Evolutionary conservation across 2,888 invertebrate species (phyloP).

Genomic region (Lasioglossum marginatum): DNA sequence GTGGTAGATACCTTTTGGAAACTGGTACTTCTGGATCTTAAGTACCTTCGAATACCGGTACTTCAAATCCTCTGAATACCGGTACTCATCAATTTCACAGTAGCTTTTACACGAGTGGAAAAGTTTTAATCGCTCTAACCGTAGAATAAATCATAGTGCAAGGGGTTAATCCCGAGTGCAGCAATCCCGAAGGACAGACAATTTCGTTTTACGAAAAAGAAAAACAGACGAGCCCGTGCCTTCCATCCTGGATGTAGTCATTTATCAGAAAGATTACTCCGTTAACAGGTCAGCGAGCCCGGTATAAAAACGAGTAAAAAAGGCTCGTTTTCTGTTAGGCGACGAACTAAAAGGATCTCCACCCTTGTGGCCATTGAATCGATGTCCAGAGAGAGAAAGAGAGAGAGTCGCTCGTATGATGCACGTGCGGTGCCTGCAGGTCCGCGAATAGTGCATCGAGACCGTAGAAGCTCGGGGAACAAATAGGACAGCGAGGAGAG

Average conservation of each 20-base stretch:
- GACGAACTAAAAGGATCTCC: neutral
- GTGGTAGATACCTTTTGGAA: too few species aligned
- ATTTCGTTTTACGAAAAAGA: neutral
- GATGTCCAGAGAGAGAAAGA: neutral
- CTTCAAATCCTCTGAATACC: neutral
- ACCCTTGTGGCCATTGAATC: constrained; percentile 4
- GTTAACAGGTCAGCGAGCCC: neutral
- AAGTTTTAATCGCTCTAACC: too few species aligned
- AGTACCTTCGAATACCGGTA: neutral
- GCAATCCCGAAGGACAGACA: too few species aligned
- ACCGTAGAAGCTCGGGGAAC: constrained; percentile 8
- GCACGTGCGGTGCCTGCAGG: constrained; percentile 47
- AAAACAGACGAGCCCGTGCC: neutral
- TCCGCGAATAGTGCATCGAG: constrained; percentile 16
- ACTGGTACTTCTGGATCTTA: too few species aligned
- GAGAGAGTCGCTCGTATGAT: neutral
- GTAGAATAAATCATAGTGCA: too few species aligned
- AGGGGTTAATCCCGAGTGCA: too few species aligned
- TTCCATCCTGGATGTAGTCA: neutral
- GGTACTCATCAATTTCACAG: neutral
- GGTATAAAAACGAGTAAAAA: neutral
- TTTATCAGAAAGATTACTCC: neutral
- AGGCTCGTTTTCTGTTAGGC: neutral
- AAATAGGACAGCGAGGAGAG: neutral
- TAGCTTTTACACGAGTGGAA: too few species aligned